Evolutionary conservation across 2,888 invertebrate genomes (phyloP), one percentile per base, ranked within the genome.

Genomic region (Ommatoiulus sabulosus): DNA sequence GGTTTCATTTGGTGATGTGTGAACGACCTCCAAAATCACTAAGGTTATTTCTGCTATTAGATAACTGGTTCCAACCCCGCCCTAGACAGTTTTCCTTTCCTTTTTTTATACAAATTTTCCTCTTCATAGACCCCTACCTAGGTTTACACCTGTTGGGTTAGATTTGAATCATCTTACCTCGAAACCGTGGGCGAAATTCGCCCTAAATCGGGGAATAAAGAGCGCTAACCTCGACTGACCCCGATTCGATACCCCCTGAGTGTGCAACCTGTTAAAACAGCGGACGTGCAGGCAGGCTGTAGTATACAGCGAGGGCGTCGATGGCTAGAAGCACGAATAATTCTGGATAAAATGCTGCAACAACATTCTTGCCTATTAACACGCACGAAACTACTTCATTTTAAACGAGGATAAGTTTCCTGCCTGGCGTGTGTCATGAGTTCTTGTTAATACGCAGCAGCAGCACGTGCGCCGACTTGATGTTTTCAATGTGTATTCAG

Each of bases 401-500:
- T 35, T 12, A 5, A 80, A 24, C 80, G 80, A 80, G 80, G 10
- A 35, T 4, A 80, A 80, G 80, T 80, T 80, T 80, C 80, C 35
- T 80, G 80, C 35, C 12, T 80, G 7, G 35, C 12, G 52, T 12
- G 15, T 35, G 35, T 0, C 20, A 12, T 52, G 52, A 12, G 3
- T 8, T 52, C 52, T 12, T 10, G 3, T 15, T 12, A 72, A 72
- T 24, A 24, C 72, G 80, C 35, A 80, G 12, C 72, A 48, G 52
- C 52, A 35, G 80, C 80, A 80, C 80, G 80, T 80, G 80, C 80
- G 2, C 12, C 35, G 80, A 80, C 35, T 80, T 15, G 80, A 80
- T 80, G 80, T 35, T 24, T 80, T 80, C 80, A 80, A 80, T 80
- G 80, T 80, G 80, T 80, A 15, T 80, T 80, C 80, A 80, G 80